These are phyloP conservation scores for Uloborus diversus DNA, from an alignment of 1,140 invertebrate genomes.

Conservation along the genomic window DNA sequence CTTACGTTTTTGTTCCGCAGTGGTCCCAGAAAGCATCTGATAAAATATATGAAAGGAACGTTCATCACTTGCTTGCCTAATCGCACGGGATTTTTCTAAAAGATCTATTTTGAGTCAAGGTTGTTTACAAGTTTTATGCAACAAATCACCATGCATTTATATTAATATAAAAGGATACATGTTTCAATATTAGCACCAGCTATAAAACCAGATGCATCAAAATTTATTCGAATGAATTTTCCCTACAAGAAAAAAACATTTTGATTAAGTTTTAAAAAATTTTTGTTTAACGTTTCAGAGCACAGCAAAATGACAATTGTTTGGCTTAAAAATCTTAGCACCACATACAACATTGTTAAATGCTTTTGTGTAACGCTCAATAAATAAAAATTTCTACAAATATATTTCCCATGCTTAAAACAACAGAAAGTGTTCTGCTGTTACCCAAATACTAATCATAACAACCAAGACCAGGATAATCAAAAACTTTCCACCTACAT, in stretches of 20 bases:
- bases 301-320: too few relatives aligned
- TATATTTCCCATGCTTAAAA: too few relatives aligned
- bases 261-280: background rate
- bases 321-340: too few relatives aligned
- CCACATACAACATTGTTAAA: too few relatives aligned
- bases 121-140: background rate
- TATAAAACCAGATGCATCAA: constrained; percentile 98
- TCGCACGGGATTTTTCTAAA: constrained; percentile 97
- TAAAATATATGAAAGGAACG: constrained; percentile 99
- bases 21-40: constrained; percentile 91
- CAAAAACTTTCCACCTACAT: too few relatives aligned
- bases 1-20: constrained; percentile 83
- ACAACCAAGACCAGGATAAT: too few relatives aligned
- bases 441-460: too few relatives aligned
- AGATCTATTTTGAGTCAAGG: constrained; percentile 71
- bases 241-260: constrained; percentile 76
- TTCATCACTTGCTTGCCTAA: constrained; percentile 96
- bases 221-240: constrained; percentile 99
- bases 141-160: background rate
- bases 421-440: too few relatives aligned
- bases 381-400: too few relatives aligned
- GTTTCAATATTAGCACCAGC: constrained; percentile 95
- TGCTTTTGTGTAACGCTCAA: too few relatives aligned
- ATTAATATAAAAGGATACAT: constrained; percentile 63
- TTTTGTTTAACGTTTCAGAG: too few relatives aligned